Evolutionary conservation across 2,797 vertebrate genomes (phyloP).

Genomic region (Lates japonicus): DNA sequence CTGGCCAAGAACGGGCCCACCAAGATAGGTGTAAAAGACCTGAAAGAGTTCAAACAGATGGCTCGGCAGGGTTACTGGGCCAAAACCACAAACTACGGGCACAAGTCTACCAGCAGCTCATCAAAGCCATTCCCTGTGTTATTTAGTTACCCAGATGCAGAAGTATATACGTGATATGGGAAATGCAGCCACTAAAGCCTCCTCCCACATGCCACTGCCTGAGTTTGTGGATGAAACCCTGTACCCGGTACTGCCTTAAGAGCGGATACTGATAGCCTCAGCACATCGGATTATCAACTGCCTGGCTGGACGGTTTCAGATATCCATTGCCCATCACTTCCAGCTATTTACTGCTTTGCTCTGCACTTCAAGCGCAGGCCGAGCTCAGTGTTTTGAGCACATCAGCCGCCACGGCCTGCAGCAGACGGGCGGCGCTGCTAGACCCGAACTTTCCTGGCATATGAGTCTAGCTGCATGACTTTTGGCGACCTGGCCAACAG

Average conservation of each 20-base stretch:
- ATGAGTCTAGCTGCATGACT: slow-evolving; percentile 97
- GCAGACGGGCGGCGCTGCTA: slow-evolving; percentile 90
- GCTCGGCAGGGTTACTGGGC: slow-evolving; percentile 95
- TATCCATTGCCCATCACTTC: slow-evolving; percentile 94
- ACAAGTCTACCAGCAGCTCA: slow-evolving; percentile 92
- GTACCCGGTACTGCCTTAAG: slow-evolving; percentile 94
- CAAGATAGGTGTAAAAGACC: slow-evolving; percentile 91
- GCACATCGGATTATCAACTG: slow-evolving; percentile 91
- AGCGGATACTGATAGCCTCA: slow-evolving; percentile 86
- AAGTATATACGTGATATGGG: slow-evolving; percentile 93
- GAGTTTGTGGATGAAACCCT: slow-evolving; percentile 93
- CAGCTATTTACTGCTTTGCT: slow-evolving; percentile 88
- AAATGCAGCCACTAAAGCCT: slow-evolving; percentile 83
- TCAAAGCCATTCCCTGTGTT: slow-evolving; percentile 93
- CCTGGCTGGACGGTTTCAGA: slow-evolving; percentile 95
- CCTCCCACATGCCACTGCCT: slow-evolving; percentile 85
- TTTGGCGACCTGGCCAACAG: slow-evolving; percentile 97
- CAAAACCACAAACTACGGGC: slow-evolving; percentile 92
- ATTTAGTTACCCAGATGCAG: slow-evolving; percentile 95
- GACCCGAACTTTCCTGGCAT: slow-evolving; percentile 97
- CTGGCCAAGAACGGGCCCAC: slow-evolving; percentile 87
- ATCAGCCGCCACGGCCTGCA: slow-evolving; percentile 94
- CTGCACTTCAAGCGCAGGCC: slow-evolving; percentile 93
- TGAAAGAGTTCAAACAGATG: slow-evolving; percentile 93
- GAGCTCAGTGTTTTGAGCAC: slow-evolving; percentile 96